Evolutionary conservation across 2,797 vertebrate species (phyloP).

Genomic region (Bufotes viridis): DNA sequence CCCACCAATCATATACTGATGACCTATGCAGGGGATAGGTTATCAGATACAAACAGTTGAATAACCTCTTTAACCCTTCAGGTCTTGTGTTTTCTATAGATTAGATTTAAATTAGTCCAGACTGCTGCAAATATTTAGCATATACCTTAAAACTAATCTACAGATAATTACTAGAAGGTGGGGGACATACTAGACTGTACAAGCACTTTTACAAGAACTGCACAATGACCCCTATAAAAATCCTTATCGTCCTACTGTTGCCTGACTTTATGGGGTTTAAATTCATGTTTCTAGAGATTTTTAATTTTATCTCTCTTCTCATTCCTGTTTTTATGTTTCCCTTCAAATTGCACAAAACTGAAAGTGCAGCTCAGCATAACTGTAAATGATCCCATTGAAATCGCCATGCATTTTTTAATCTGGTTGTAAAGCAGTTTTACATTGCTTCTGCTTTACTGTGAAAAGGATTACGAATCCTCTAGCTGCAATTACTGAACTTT

Average conservation of each 20-base stretch:
- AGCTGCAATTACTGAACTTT: constrained; percentile 74
- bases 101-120: not conserved
- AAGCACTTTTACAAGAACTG: not conserved
- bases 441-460: constrained; percentile 73
- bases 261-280: constrained; percentile 46
- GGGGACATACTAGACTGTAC: not conserved
- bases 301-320: constrained; percentile 75
- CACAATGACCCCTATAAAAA: constrained; percentile 22
- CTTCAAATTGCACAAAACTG: constrained; percentile 73
- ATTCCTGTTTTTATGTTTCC: constrained; percentile 77
- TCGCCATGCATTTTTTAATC: constrained; percentile 65
- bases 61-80: no score
- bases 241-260: not conserved
- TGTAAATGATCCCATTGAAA: constrained; percentile 73
- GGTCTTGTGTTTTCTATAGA: not conserved
- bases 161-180: not conserved
- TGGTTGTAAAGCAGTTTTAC: constrained; percentile 77
- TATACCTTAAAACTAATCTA: not conserved
- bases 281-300: constrained; percentile 28
- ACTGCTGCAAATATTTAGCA: not conserved
- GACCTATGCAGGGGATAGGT: no score
- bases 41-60: no score
- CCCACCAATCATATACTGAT: no score
- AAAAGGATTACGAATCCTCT: constrained; percentile 76
- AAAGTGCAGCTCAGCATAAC: constrained; percentile 76